Evolutionary conservation across 2,113 vertebrate genomes (phyloP).

Genomic region (Xiphias gladius): DNA sequence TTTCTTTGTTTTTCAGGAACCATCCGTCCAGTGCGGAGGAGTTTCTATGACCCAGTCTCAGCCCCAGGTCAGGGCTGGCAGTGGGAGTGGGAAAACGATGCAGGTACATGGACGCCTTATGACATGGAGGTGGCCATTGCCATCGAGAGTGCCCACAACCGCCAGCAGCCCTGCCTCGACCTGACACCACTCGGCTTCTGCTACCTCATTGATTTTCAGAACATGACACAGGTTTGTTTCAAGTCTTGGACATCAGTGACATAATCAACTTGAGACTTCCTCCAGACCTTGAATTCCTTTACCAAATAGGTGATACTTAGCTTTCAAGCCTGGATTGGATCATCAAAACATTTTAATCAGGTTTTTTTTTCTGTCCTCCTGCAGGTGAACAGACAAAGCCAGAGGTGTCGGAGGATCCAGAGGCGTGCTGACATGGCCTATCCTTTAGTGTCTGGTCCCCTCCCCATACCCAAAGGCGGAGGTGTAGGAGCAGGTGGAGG

Average conservation of each 20-base stretch:
- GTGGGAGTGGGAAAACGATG: conserved; percentile 98
- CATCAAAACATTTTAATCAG: neutral
- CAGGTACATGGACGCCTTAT: conserved; percentile 94
- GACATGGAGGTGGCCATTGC: conserved; percentile 97
- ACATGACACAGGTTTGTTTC: conserved; percentile 92
- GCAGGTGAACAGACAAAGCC: conserved; percentile 94
- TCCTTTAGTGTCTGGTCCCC: conserved; percentile 86
- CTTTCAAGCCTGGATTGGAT: neutral
- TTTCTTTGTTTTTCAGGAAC: conserved; percentile 85
- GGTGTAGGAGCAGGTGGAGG: conserved; percentile 61
- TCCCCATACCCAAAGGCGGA: conserved; percentile 84
- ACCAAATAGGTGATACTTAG: neutral
- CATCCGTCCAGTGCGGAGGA: conserved; percentile 93
- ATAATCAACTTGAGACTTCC: neutral
- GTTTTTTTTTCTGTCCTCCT: neutral
- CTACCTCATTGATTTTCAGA: conserved; percentile 96
- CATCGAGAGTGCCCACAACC: conserved; percentile 93
- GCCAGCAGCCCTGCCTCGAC: conserved; percentile 95
- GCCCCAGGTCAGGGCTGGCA: conserved; percentile 96
- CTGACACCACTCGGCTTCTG: conserved; percentile 96
- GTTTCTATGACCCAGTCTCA: conserved; percentile 94
- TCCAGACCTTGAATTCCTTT: neutral
- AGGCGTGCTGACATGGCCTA: conserved; percentile 88
- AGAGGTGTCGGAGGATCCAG: conserved; percentile 87
- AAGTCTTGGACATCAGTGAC: neutral